A percentile compares a stretch with the other conserved stretches of the same genome.
These are phyloP conservation scores for Eumerus sabulonum DNA, from an alignment of 2,888 invertebrate genomes.

Conservation along the genomic window DNA sequence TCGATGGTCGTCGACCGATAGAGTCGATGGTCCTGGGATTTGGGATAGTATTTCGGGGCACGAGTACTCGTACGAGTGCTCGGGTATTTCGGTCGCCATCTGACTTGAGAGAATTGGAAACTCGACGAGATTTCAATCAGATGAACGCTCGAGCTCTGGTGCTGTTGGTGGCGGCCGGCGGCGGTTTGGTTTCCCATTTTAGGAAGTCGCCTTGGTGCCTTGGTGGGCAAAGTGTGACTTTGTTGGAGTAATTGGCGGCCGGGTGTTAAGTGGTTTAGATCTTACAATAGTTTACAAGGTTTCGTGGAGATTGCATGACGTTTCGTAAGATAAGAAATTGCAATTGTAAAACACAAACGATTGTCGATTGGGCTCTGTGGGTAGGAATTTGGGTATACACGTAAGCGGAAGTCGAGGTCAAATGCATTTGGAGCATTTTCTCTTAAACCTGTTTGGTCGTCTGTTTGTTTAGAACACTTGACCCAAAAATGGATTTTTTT, in stretches of 20 bases:
- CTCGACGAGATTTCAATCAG: constrained; percentile 69
- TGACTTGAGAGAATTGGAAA: constrained; percentile 62
- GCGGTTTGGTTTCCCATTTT: not conserved
- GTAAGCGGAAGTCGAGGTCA: no score
- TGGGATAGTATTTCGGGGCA: not conserved
- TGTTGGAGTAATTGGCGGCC: constrained; percentile 60
- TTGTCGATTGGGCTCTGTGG: constrained; percentile 15
- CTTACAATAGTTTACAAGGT: constrained; percentile 12
- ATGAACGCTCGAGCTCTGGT: constrained; percentile 58
- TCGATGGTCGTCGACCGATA: no score
- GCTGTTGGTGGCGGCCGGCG: constrained; percentile 30
- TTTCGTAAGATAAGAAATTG: constrained; percentile 57
- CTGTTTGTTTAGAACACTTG: no score
- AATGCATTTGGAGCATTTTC: no score
- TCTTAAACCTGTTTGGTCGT: no score
- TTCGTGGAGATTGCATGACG: constrained; percentile 58
- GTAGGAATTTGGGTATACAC: not conserved
- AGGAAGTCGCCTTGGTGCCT: constrained; percentile 14
- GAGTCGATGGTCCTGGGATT: no score
- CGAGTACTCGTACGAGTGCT: constrained; percentile 3
- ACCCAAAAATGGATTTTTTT: no score
- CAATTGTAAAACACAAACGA: constrained; percentile 37
- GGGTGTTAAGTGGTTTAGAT: constrained; percentile 67
- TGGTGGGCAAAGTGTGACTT: constrained; percentile 56
- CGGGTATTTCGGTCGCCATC: not conserved